Conservation (phyloP, 2,113 vertebrate species). For the Polypterus senegalus region DNA sequence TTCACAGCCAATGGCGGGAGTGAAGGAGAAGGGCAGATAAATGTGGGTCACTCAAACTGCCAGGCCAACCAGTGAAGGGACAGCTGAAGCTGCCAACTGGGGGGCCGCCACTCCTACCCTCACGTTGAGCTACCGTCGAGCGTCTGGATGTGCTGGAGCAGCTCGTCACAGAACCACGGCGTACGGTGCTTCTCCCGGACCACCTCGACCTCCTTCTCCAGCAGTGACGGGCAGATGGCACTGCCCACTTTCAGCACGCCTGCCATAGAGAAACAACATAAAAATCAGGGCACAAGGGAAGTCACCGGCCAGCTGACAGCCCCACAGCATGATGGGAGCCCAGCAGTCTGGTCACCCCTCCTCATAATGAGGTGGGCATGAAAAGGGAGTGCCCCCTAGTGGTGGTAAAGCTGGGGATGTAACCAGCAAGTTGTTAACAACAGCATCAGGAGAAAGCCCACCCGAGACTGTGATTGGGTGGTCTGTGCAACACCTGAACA, state of each 20-base stretch:
- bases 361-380: background rate
- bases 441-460: background rate
- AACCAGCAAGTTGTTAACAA: background rate
- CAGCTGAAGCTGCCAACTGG: no score
- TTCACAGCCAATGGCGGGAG: no score
- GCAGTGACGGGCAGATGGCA: constrained; percentile 45
- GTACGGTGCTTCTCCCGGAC: constrained; percentile 66
- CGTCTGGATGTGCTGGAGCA: constrained; percentile 52
- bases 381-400: background rate
- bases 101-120: no score
- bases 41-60: no score
- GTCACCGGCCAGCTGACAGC: background rate
- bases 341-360: background rate
- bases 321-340: background rate
- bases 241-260: constrained; percentile 72
- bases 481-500: no score
- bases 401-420: background rate
- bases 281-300: background rate
- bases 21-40: no score
- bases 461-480: no score
- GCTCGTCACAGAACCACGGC: constrained; percentile 52
- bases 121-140: no score
- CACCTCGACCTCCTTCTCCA: constrained; percentile 54
- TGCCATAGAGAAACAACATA: constrained; percentile 27
- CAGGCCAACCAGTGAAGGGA: no score